These are phyloP conservation scores for Grantiella picta DNA, from an alignment of 2,113 vertebrate species.

Conservation along the genomic window DNA sequence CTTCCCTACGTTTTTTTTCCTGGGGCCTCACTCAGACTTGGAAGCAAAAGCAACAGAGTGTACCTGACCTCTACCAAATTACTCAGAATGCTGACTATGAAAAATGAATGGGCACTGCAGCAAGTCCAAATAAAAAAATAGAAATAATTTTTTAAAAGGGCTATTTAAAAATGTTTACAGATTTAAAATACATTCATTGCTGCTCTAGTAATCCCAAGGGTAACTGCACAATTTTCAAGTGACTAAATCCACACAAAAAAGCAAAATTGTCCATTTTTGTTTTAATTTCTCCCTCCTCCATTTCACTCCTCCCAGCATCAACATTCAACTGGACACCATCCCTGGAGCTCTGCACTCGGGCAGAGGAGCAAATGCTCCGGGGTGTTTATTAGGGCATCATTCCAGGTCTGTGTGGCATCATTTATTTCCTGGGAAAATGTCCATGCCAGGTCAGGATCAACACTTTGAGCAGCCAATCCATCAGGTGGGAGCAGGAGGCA, in stretches of 20 bases:
- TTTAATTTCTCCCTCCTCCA: not conserved
- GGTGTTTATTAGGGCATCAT: slow-evolving; percentile 70
- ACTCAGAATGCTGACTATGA: not conserved
- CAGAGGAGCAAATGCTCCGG: slow-evolving; percentile 9
- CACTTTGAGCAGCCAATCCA: slow-evolving; percentile 64
- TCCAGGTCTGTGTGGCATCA: slow-evolving; percentile 52
- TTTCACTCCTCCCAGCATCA: not conserved
- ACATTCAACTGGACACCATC: not conserved
- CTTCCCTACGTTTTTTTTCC: not conserved
- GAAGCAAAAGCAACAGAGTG: not conserved
- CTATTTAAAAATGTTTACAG: not conserved
- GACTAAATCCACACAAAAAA: not conserved
- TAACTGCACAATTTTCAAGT: not conserved
- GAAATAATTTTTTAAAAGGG: too few species aligned
- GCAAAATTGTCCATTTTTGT: not conserved
- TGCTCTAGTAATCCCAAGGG: not conserved
- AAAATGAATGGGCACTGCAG: not conserved
- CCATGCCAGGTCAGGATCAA: slow-evolving; percentile 68
- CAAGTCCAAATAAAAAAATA: not conserved
- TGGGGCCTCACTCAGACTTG: not conserved
- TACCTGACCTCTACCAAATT: not conserved
- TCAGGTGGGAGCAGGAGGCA: slow-evolving; percentile 70
- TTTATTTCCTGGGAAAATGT: slow-evolving; percentile 68
- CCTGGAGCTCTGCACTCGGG: not conserved
- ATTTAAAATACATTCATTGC: not conserved